A percentile compares a stretch with the other conserved stretches of the same genome.
phyloP scores from a whole-genome alignment of 1,140 invertebrate genomes.

The Drosophila aff. region DNA sequence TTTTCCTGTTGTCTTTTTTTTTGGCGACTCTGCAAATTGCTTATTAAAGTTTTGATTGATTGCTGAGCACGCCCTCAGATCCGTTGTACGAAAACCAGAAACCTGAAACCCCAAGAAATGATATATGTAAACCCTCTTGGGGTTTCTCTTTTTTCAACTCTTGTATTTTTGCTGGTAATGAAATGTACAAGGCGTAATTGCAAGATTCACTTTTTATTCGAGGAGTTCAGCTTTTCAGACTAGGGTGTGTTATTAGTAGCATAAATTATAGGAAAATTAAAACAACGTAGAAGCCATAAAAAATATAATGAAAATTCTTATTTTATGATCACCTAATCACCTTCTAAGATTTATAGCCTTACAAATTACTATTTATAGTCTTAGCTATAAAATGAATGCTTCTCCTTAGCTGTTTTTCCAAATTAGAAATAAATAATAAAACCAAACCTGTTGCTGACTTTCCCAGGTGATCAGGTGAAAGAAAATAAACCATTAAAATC shows the following conservation, averaged over 20 bases:
- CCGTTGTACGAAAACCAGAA: slow-evolving; percentile 38
- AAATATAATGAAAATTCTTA: neutral
- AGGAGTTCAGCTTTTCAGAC: slow-evolving; percentile 5
- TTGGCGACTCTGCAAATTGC: slow-evolving; percentile 46
- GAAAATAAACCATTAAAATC: slow-evolving; percentile 5
- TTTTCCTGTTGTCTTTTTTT: slow-evolving; percentile 15
- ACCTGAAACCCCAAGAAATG: slow-evolving; percentile 30
- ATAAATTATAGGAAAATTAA: neutral
- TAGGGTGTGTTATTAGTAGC: neutral
- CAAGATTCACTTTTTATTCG: slow-evolving; percentile 41
- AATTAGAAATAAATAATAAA: neutral
- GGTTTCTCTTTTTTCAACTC: slow-evolving; percentile 36
- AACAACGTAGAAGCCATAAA: neutral
- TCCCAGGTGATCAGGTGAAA: slow-evolving; percentile 14
- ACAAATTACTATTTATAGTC: neutral
- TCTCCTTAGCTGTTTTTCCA: neutral
- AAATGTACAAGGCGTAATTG: slow-evolving; percentile 31
- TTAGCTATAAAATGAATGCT: neutral
- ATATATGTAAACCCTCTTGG: slow-evolving; percentile 27
- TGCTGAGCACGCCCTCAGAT: slow-evolving; percentile 44
- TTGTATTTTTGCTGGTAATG: slow-evolving; percentile 17
- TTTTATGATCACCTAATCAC: neutral
- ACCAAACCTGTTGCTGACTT: neutral
- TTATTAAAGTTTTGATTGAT: slow-evolving; percentile 55
- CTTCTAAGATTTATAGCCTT: neutral